Evolutionary conservation across 2,888 invertebrate genomes (phyloP).

Genomic region (Seira musarum): DNA sequence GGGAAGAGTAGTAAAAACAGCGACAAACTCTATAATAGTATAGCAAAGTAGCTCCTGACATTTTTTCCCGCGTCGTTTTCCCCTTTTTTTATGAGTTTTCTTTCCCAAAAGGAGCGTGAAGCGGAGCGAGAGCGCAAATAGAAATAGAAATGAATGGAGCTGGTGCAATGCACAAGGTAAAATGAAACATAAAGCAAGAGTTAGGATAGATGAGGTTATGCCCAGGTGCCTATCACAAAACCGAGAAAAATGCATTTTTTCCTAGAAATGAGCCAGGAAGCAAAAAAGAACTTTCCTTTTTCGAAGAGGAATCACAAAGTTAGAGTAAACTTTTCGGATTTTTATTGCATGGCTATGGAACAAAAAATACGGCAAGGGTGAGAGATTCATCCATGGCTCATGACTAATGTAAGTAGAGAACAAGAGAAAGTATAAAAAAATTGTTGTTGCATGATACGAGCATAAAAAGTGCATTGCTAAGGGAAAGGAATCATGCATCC

Average conservation of each 20-base stretch:
- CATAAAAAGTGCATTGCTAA: not conserved
- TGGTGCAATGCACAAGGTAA: too few species aligned
- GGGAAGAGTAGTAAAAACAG: not conserved
- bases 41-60: not conserved
- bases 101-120: constrained; percentile 3
- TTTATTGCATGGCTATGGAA: too few species aligned
- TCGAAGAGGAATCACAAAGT: not conserved
- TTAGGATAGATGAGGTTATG: constrained; percentile 36
- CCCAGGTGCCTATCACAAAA: not conserved
- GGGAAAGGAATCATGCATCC: too few species aligned
- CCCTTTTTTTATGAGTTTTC: constrained; percentile 47
- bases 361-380: too few species aligned
- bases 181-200: not conserved
- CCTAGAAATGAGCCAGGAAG: not conserved
- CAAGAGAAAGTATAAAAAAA: not conserved
- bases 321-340: too few species aligned
- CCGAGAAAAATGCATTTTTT: not conserved
- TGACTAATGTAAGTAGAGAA: not conserved
- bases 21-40: not conserved
- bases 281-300: not conserved
- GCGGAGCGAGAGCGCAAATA: constrained; percentile 6
- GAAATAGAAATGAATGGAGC: not conserved
- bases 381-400: constrained; percentile 1
- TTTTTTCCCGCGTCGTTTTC: constrained; percentile 5
- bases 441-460: not conserved